Percentiles rank a stretch among this genome's conserved stretches.
Conservation (phyloP, 2,888 invertebrate species). For the Cataglyphis rosenhaueri region DNA sequence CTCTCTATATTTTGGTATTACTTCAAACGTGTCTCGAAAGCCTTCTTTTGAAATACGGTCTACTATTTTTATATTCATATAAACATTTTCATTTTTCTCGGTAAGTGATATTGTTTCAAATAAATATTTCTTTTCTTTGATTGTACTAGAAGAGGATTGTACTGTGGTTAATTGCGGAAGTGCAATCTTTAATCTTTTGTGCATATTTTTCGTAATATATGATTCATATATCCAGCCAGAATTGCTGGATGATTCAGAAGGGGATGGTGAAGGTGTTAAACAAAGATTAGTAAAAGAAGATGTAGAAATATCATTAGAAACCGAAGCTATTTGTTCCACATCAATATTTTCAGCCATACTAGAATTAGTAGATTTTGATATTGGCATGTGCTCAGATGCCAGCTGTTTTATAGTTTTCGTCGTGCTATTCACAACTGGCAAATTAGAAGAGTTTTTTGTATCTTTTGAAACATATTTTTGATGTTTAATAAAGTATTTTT, state of each 20-base stretch:
- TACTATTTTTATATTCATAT: constrained; percentile 56
- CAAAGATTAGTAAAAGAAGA: too few relatives aligned
- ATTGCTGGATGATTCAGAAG: constrained; percentile 67
- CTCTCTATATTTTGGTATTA: constrained; percentile 61
- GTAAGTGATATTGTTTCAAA: constrained; percentile 59
- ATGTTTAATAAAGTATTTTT: constrained; percentile 72
- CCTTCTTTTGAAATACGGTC: not conserved
- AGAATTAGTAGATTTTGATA: constrained; percentile 8
- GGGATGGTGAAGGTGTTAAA: constrained; percentile 59
- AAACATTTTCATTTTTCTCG: constrained; percentile 60
- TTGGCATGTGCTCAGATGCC: constrained; percentile 25
- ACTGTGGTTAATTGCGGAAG: not conserved
- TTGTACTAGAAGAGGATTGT: not conserved
- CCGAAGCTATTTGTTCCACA: constrained; percentile 26
- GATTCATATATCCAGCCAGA: constrained; percentile 65
- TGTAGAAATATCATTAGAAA: constrained; percentile 47
- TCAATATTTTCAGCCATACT: constrained; percentile 36
- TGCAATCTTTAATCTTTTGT: not conserved
- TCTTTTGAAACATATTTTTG: constrained; percentile 14
- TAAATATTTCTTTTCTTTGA: not conserved
- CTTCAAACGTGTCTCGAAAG: constrained; percentile 28
- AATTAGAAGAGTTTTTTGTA: not conserved
- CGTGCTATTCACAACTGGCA: not conserved
- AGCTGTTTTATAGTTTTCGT: not conserved
- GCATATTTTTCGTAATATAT: constrained; percentile 49